A percentile compares a stretch with the other conserved stretches of the same genome.
These are phyloP conservation scores for Agrochola circellaris DNA, from an alignment of 2,888 invertebrate species.

Conservation along the genomic window DNA sequence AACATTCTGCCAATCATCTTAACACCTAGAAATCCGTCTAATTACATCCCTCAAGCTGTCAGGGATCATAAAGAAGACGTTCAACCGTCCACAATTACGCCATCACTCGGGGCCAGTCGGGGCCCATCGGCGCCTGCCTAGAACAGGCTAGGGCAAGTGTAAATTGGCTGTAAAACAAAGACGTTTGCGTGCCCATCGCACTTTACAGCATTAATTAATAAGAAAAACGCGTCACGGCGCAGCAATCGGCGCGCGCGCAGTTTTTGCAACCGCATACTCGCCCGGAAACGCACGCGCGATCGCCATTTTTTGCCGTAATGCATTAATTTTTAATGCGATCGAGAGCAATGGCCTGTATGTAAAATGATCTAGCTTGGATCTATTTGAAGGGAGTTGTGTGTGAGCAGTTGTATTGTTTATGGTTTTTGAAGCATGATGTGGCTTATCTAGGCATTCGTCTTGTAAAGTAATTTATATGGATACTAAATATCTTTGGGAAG, in stretches of 20 bases:
- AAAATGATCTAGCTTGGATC: constrained; percentile 67
- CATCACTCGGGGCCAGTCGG: neutral
- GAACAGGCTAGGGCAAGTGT: constrained; percentile 57
- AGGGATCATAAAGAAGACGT: constrained; percentile 32
- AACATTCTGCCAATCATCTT: constrained; percentile 19
- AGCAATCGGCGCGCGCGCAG: constrained; percentile 72
- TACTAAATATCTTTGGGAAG: neutral
- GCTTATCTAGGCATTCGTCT: neutral
- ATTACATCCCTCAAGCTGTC: constrained; percentile 5
- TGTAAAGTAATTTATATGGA: neutral
- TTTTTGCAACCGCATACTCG: constrained; percentile 75
- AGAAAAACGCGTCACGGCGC: constrained; percentile 82
- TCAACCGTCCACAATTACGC: constrained; percentile 51
- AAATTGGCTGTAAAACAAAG: constrained; percentile 63
- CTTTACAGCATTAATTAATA: constrained; percentile 75
- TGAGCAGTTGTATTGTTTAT: constrained; percentile 33
- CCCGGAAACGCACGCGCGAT: constrained; percentile 80
- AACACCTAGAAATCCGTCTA: constrained; percentile 15
- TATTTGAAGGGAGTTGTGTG: constrained; percentile 35
- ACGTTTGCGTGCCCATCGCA: constrained; percentile 74
- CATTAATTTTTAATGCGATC: constrained; percentile 80
- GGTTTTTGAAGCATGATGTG: neutral
- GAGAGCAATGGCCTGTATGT: constrained; percentile 79
- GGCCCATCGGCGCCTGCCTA: constrained; percentile 41
- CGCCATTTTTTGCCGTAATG: constrained; percentile 73